Evolutionary conservation across 2,888 invertebrate species (phyloP).

Genomic region (Hetaerina titia): DNA sequence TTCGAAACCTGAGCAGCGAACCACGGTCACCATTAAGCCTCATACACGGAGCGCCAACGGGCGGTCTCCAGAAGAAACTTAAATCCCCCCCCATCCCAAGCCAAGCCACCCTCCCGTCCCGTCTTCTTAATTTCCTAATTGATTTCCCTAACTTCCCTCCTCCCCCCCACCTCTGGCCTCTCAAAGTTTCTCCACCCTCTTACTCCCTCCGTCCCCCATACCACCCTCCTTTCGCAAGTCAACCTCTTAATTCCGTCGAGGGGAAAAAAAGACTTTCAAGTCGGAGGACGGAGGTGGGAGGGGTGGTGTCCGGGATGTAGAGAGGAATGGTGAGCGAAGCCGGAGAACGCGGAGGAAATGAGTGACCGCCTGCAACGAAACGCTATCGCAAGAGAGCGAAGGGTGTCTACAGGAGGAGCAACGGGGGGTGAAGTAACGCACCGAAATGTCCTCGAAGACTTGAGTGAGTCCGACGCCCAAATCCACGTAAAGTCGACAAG

Average conservation of each 20-base stretch:
- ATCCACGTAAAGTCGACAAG: not conserved
- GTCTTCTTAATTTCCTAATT: slow-evolving; percentile 62
- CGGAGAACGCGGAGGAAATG: not conserved
- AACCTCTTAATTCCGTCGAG: slow-evolving; percentile 58
- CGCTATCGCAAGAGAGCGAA: not conserved
- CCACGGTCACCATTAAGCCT: slow-evolving; percentile 34
- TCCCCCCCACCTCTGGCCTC: not conserved
- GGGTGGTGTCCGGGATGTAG: not conserved
- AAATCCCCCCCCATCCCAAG: not conserved
- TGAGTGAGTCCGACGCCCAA: not conserved
- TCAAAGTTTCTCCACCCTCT: not conserved
- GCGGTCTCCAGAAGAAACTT: slow-evolving; percentile 40
- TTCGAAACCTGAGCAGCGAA: slow-evolving; percentile 39
- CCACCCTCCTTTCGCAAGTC: slow-evolving; percentile 34
- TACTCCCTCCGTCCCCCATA: not conserved
- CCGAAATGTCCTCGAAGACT: not conserved
- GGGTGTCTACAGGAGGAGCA: not conserved
- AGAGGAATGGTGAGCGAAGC: not conserved
- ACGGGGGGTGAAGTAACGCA: no score
- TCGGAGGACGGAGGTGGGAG: not conserved
- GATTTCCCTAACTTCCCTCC: slow-evolving; percentile 42
- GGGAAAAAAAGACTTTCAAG: slow-evolving; percentile 30
- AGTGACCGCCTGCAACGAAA: slow-evolving; percentile 53
- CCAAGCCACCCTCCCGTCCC: not conserved
- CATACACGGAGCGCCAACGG: slow-evolving; percentile 40